Evolutionary conservation across 1,140 invertebrate genomes (phyloP).

Genomic region (Cherax destructor): DNA sequence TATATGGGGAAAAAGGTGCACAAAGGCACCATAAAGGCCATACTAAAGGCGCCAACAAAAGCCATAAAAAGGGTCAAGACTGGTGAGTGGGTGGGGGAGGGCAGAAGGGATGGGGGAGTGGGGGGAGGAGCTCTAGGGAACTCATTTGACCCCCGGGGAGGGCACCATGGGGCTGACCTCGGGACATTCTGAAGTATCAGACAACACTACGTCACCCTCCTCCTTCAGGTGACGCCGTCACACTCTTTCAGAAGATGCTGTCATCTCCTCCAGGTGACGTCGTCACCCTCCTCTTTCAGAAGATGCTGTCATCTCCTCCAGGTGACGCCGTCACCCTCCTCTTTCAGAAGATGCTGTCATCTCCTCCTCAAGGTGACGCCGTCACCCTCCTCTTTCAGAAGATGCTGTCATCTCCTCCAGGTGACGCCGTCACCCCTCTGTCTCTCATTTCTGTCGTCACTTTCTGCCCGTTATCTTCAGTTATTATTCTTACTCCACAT

Average conservation of each 20-base stretch:
- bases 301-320: background rate
- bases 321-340: too few species aligned
- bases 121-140: slow-evolving; percentile 27
- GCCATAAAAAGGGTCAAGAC: slow-evolving; percentile 38
- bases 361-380: background rate
- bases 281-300: background rate
- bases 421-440: too few species aligned
- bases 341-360: too few species aligned
- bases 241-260: too few species aligned
- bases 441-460: too few species aligned
- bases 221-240: background rate
- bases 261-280: background rate
- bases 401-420: too few species aligned
- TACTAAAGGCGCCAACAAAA: slow-evolving; percentile 46
- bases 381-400: background rate
- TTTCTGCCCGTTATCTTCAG: too few species aligned
- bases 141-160: slow-evolving; percentile 56
- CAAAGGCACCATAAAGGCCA: slow-evolving; percentile 54
- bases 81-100: background rate
- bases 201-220: background rate
- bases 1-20: slow-evolving; percentile 35
- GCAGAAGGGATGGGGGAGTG: background rate
- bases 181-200: background rate
- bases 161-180: slow-evolving; percentile 31
- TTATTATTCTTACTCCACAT: too few species aligned